phyloP scores from a whole-genome alignment of 2,888 invertebrate genomes.

The Nomada ruficornis region DNA sequence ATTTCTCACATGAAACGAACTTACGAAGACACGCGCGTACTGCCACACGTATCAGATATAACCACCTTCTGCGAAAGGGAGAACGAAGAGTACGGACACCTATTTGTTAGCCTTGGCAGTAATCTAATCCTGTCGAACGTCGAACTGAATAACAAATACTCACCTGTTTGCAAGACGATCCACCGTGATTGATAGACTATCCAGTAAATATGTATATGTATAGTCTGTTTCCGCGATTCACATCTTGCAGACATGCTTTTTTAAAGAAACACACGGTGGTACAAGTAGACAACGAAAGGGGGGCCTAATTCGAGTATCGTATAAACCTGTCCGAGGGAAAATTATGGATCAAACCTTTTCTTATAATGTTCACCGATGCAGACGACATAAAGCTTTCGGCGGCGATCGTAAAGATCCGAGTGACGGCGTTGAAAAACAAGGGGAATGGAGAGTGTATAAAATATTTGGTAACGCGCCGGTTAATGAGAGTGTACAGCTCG shows the following conservation, averaged over 20 bases:
- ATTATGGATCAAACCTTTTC: background rate
- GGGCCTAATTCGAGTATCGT: too few species aligned
- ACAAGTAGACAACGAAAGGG: too few species aligned
- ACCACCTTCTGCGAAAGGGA: constrained; percentile 17
- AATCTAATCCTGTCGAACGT: constrained; percentile 56
- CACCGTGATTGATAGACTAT: constrained; percentile 15
- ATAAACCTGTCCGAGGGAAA: background rate
- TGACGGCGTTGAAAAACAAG: constrained; percentile 2
- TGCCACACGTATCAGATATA: background rate
- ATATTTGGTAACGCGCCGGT: too few species aligned
- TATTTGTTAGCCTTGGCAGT: constrained; percentile 61
- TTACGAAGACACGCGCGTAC: background rate
- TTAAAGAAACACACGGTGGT: background rate
- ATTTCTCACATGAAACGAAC: constrained; percentile 24
- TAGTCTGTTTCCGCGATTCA: constrained; percentile 22
- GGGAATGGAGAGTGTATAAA: too few species aligned
- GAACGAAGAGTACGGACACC: constrained; percentile 52
- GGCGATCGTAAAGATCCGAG: constrained; percentile 11
- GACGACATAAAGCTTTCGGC: background rate
- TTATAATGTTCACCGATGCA: background rate
- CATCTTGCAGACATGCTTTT: background rate
- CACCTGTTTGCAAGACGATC: constrained; percentile 33
- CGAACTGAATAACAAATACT: constrained; percentile 49
- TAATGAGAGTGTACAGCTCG: too few species aligned
- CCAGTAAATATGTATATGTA: background rate